These are phyloP conservation scores for Zaprionus ornatus DNA, from an alignment of 1,140 invertebrate genomes.

Conservation along the genomic window DNA sequence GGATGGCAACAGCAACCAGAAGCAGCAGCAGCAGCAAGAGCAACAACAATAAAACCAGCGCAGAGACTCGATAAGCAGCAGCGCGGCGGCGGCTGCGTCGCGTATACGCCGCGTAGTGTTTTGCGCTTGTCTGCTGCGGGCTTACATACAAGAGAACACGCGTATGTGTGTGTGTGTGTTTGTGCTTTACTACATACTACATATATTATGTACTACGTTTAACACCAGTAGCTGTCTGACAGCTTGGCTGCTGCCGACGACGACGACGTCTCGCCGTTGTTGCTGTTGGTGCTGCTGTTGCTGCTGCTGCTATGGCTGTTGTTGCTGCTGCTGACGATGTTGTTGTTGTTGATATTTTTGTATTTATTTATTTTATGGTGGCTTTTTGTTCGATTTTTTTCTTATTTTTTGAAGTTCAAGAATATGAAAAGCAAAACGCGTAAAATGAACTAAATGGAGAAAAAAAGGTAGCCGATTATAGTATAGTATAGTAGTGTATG, in stretches of 20 bases:
- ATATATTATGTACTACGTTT: constrained; percentile 61
- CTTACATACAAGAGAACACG: not conserved
- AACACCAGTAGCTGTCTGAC: constrained; percentile 81
- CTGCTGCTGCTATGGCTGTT: constrained; percentile 25
- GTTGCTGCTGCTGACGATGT: constrained; percentile 25
- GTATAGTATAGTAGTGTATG: not conserved
- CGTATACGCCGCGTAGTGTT: constrained; percentile 73
- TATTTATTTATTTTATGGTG: constrained; percentile 72
- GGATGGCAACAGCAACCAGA: constrained; percentile 33
- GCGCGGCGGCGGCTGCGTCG: constrained; percentile 34
- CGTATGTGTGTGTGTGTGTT: constrained; percentile 2
- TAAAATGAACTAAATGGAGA: constrained; percentile 51
- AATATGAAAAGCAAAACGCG: constrained; percentile 75
- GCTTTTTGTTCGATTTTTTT: constrained; percentile 63
- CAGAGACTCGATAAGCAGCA: constrained; percentile 60
- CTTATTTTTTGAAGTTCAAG: constrained; percentile 75
- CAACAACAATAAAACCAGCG: constrained; percentile 8
- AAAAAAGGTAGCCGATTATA: constrained; percentile 45
- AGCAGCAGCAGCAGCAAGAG: constrained; percentile 9
- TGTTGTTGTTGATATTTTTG: constrained; percentile 43
- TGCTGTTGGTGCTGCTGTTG: constrained; percentile 23
- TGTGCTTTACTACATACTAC: constrained; percentile 36
- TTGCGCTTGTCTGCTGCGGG: constrained; percentile 24
- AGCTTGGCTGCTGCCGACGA: constrained; percentile 66
- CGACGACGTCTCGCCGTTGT: constrained; percentile 34